Conservation (phyloP, 2,888 invertebrate species). For the Andrena trimmerana region DNA sequence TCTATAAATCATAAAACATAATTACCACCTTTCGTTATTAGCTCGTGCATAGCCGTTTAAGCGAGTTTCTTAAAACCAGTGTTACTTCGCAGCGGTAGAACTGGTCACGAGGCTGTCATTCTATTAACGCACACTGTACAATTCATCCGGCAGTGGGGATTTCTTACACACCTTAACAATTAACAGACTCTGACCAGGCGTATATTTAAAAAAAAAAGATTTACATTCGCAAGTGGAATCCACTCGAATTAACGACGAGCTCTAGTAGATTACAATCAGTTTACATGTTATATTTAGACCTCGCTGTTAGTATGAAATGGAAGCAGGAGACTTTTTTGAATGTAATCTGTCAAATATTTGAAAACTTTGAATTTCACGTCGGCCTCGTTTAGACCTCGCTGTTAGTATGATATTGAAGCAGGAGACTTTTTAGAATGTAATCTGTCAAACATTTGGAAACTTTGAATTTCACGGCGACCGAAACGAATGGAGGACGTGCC, state of each 20-base stretch:
- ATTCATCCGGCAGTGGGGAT: neutral
- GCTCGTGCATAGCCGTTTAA: neutral
- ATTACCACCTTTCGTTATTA: conserved; percentile 31
- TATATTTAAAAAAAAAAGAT: too few species aligned
- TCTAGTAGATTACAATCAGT: too few species aligned
- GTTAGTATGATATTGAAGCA: too few species aligned
- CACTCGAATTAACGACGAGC: too few species aligned
- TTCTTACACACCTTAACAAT: neutral
- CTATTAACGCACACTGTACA: neutral
- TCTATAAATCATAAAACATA: conserved; percentile 46
- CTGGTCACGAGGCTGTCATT: neutral
- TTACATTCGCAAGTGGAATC: too few species aligned
- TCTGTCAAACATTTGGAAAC: neutral
- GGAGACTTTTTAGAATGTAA: too few species aligned
- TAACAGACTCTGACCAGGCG: neutral
- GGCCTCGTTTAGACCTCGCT: neutral
- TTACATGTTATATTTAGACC: neutral
- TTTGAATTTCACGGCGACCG: neutral
- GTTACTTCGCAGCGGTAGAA: neutral
- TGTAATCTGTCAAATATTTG: neutral
- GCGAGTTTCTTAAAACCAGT: conserved; percentile 4
- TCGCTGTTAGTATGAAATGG: neutral
- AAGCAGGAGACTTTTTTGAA: too few species aligned
- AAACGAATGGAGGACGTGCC: neutral
- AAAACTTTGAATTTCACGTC: neutral